A percentile compares a stretch with the other conserved stretches of the same genome.
Conservation (phyloP, 2,797 vertebrate species). For the Danionella dracula region DNA sequence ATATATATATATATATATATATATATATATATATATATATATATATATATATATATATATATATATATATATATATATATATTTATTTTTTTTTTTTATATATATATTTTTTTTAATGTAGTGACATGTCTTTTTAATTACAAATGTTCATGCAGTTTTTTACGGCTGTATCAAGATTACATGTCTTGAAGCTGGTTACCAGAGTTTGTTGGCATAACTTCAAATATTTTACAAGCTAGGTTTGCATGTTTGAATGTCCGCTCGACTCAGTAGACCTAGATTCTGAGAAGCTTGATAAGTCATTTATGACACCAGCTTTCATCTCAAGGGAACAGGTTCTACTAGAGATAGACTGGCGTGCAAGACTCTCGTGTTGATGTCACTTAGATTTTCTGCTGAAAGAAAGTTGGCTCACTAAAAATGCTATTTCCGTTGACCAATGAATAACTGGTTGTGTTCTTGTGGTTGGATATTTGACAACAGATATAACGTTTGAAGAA, state of each 20-base stretch:
- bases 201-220: too few relatives aligned
- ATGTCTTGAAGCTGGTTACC: too few relatives aligned
- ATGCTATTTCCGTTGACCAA: constrained; percentile 1
- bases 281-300: constrained; percentile 8
- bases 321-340: neutral
- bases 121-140: too few relatives aligned
- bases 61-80: too few relatives aligned
- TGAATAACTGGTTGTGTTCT: neutral
- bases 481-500: neutral
- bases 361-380: constrained; percentile 26
- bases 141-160: too few relatives aligned
- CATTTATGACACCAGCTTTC: constrained; percentile 30
- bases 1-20: too few relatives aligned
- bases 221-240: too few relatives aligned
- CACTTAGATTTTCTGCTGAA: constrained; percentile 33
- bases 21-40: too few relatives aligned
- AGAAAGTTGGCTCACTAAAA: constrained; percentile 22
- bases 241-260: constrained; percentile 6
- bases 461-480: neutral
- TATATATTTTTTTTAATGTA: too few relatives aligned
- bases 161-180: too few relatives aligned
- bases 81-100: too few relatives aligned
- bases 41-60: too few relatives aligned
- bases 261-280: neutral
- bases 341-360: constrained; percentile 40